Evolutionary conservation across 1,140 invertebrate species (phyloP).

Genomic region (Trachymyrmex septentrionalis): DNA sequence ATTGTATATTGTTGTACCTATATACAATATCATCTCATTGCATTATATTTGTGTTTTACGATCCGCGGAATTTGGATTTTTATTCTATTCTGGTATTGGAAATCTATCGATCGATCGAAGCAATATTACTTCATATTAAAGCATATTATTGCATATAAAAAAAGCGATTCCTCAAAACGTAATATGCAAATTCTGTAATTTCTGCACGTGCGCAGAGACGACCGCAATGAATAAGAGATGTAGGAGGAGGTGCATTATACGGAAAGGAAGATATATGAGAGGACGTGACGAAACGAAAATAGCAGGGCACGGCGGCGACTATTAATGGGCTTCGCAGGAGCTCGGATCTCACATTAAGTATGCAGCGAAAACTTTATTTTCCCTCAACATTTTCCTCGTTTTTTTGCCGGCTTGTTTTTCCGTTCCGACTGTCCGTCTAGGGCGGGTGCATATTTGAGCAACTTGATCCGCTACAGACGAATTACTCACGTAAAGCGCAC

Average conservation of each 20-base stretch:
- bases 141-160: background rate
- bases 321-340: slow-evolving; percentile 44
- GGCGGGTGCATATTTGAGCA: slow-evolving; percentile 42
- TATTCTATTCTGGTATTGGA: background rate
- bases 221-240: slow-evolving; percentile 33
- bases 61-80: background rate
- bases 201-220: background rate
- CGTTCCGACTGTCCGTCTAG: background rate
- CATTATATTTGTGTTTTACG: background rate
- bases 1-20: background rate
- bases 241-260: background rate
- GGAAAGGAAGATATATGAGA: background rate
- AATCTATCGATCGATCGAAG: background rate
- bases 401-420: slow-evolving; percentile 26
- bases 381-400: slow-evolving; percentile 19
- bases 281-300: background rate
- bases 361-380: slow-evolving; percentile 17
- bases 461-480: slow-evolving; percentile 5
- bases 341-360: slow-evolving; percentile 36
- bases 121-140: background rate
- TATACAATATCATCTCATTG: background rate
- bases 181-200: slow-evolving; percentile 1
- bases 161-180: background rate
- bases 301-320: slow-evolving; percentile 21
- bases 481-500: slow-evolving; percentile 11